Evolutionary conservation across 2,888 invertebrate species (phyloP).

Genomic region (Cheilosia soror): DNA sequence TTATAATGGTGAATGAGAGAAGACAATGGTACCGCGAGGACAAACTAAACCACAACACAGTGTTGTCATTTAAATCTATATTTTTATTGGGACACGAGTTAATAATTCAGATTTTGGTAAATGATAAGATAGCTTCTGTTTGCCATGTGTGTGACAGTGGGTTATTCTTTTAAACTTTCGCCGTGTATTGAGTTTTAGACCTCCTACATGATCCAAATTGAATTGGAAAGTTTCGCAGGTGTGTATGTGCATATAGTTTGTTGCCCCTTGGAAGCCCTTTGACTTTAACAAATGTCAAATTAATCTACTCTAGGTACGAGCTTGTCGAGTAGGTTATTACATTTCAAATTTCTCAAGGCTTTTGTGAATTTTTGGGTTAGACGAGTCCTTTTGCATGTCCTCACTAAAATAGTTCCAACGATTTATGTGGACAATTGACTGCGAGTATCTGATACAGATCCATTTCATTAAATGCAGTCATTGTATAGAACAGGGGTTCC

Average conservation of each 20-base stretch:
- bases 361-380: no score
- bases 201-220: conserved; percentile 43
- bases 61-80: conserved; percentile 8
- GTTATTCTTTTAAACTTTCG: conserved; percentile 26
- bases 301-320: no score
- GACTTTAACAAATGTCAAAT: no score
- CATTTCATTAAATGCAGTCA: no score
- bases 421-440: no score
- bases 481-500: no score
- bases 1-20: conserved; percentile 15
- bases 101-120: conserved; percentile 35
- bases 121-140: conserved; percentile 5
- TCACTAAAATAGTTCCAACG: no score
- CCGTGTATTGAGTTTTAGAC: background rate
- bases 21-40: conserved; percentile 19
- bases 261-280: no score
- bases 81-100: conserved; percentile 38
- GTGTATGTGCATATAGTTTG: background rate
- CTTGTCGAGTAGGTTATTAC: no score
- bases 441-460: no score
- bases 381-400: no score
- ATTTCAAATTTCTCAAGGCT: no score
- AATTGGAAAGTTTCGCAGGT: conserved; percentile 2
- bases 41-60: conserved; percentile 29
- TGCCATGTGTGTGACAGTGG: conserved; percentile 5